Percentiles rank a stretch among this genome's conserved stretches.
phyloP scores from a whole-genome alignment of 2,888 invertebrate species.

The Nomada fabriciana region DNA sequence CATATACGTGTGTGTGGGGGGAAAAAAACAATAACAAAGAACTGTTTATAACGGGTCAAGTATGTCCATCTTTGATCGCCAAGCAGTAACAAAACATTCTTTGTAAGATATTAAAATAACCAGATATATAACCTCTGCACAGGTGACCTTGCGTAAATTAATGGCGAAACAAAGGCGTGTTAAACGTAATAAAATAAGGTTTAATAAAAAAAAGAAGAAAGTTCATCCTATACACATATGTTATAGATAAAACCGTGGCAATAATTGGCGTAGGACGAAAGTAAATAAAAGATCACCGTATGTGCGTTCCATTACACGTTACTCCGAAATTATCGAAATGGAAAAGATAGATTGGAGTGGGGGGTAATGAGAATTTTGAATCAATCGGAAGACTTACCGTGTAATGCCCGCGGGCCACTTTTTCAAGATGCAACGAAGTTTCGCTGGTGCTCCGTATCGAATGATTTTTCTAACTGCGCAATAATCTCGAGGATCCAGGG shows the following conservation, averaged over 20 bases:
- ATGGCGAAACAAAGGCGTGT: neutral
- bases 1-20: too few species aligned
- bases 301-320: neutral
- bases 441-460: constrained; percentile 42
- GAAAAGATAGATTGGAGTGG: neutral
- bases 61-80: neutral
- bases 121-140: neutral
- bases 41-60: neutral
- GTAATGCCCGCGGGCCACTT: constrained; percentile 46
- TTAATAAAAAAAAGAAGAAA: neutral
- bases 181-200: neutral
- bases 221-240: neutral
- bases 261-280: neutral
- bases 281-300: neutral
- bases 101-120: neutral
- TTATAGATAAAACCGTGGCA: too few species aligned
- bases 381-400: constrained; percentile 31
- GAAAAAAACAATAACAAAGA: neutral
- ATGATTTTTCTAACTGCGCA: constrained; percentile 78
- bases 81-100: neutral
- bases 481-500: constrained; percentile 76
- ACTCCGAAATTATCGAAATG: neutral
- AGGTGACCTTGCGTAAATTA: neutral
- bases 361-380: neutral
- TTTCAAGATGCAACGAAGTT: constrained; percentile 53